Evolutionary conservation across 2,797 vertebrate genomes (phyloP).

Genomic region (Lepus townsendii): DNA sequence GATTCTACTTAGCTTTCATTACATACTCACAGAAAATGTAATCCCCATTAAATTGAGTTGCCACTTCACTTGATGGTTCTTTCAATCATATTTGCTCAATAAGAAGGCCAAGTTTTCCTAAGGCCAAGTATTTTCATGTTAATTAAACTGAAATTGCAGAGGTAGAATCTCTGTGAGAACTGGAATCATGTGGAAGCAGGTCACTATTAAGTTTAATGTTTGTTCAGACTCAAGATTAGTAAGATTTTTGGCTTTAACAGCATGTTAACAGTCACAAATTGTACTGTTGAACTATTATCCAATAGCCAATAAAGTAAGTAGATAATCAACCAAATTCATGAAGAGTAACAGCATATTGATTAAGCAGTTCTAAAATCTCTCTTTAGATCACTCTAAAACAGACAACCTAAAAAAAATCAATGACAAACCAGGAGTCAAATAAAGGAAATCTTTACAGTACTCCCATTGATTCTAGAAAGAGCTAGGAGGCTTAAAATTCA

Average conservation of each 20-base stretch:
- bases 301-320: slow-evolving; percentile 60
- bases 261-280: slow-evolving; percentile 12
- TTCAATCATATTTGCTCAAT: slow-evolving; percentile 70
- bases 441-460: slow-evolving; percentile 80
- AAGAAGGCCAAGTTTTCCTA: slow-evolving; percentile 58
- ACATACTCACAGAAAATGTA: slow-evolving; percentile 64
- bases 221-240: slow-evolving; percentile 55
- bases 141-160: slow-evolving; percentile 68
- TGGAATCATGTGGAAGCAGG: slow-evolving; percentile 3
- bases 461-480: slow-evolving; percentile 64
- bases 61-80: slow-evolving; percentile 64
- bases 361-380: slow-evolving; percentile 66
- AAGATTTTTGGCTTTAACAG: slow-evolving; percentile 33
- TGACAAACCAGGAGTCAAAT: slow-evolving; percentile 74
- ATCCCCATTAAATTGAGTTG: slow-evolving; percentile 62
- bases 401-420: slow-evolving; percentile 74
- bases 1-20: slow-evolving; percentile 58
- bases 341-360: slow-evolving; percentile 76
- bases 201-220: slow-evolving; percentile 54
- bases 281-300: slow-evolving; percentile 40
- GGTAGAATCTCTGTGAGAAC: slow-evolving; percentile 13
- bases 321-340: slow-evolving; percentile 69
- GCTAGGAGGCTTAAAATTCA: background rate
- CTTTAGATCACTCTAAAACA: slow-evolving; percentile 69
- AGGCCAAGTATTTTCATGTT: slow-evolving; percentile 59